phyloP scores from a whole-genome alignment of 2,797 vertebrate genomes.

The Sardinella longiceps region DNA sequence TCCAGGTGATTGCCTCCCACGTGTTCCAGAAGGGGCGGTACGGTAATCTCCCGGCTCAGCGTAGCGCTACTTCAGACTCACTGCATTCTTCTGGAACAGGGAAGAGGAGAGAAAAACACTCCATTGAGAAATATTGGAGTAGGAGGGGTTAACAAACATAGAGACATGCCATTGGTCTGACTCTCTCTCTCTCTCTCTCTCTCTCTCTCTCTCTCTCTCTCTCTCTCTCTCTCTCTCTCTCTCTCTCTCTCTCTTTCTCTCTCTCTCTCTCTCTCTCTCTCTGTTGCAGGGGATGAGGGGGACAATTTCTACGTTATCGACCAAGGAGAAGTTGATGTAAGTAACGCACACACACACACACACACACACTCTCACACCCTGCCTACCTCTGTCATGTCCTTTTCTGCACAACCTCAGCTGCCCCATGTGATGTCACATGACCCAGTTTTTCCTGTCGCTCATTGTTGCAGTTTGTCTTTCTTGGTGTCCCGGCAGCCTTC shows the following conservation, averaged over 20 bases:
- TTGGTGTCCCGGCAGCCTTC: neutral
- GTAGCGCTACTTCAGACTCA: neutral
- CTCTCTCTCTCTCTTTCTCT: slow-evolving; percentile 2
- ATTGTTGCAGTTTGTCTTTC: neutral
- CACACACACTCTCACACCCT: neutral
- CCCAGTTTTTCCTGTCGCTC: neutral
- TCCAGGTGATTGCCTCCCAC: neutral
- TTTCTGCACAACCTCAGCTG: neutral
- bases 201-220: neutral
- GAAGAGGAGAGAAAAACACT: neutral
- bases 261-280: slow-evolving; percentile 55
- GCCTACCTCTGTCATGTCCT: neutral
- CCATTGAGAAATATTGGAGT: neutral
- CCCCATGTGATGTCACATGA: slow-evolving; percentile 10
- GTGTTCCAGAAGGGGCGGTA: neutral
- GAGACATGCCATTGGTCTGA: neutral
- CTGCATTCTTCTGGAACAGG: neutral
- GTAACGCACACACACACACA: slow-evolving; percentile 57
- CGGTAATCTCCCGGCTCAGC: neutral
- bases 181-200: neutral
- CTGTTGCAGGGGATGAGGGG: slow-evolving; percentile 91
- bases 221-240: neutral
- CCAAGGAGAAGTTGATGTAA: slow-evolving; percentile 97
- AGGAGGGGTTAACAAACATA: neutral
- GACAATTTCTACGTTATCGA: slow-evolving; percentile 99